Percentiles rank a stretch among this genome's conserved stretches.
phyloP scores from a whole-genome alignment of 37 sponge, comb jelly and placozoan species.

The Geodia barretti region DNA sequence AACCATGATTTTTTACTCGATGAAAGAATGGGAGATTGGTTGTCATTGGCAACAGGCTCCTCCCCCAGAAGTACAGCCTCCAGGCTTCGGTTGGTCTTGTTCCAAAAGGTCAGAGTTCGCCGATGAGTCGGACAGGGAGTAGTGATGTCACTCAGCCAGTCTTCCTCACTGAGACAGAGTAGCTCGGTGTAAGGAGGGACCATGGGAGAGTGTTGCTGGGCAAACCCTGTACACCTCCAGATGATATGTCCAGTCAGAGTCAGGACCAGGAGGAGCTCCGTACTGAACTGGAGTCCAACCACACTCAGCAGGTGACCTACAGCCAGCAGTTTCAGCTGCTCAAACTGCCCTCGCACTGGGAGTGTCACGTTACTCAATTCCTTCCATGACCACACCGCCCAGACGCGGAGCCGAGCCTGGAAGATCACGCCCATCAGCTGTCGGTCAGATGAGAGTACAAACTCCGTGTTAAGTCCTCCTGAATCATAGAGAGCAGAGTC shows the following conservation, averaged over 20 bases:
- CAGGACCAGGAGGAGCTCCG: constrained; percentile 11
- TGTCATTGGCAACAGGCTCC: background rate
- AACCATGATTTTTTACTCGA: background rate
- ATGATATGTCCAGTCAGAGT: constrained; percentile 41
- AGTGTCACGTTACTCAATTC: constrained; percentile 2
- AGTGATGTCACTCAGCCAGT: constrained; percentile 42
- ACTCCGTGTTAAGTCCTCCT: constrained; percentile 15
- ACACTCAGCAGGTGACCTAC: constrained; percentile 47
- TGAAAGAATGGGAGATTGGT: background rate
- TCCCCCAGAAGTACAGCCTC: constrained; percentile 31
- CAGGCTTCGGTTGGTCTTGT: constrained; percentile 37
- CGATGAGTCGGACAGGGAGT: background rate
- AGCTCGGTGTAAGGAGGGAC: constrained; percentile 47
- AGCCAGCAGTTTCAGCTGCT: constrained; percentile 35
- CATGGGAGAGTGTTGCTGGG: constrained; percentile 13
- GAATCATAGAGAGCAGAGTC: background rate
- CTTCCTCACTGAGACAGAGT: constrained; percentile 6
- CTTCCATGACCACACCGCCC: background rate
- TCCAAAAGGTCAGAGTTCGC: constrained; percentile 41
- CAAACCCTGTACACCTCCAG: constrained; percentile 18
- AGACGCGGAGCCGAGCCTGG: constrained; percentile 26
- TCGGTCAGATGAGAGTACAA: constrained; percentile 19
- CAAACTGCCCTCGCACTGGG: background rate
- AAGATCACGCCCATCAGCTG: constrained; percentile 31
- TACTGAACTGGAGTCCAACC: constrained; percentile 36